phyloP scores from a whole-genome alignment of 37 sponge, comb jelly and placozoan species.

The Aplysina aerophoba region DNA sequence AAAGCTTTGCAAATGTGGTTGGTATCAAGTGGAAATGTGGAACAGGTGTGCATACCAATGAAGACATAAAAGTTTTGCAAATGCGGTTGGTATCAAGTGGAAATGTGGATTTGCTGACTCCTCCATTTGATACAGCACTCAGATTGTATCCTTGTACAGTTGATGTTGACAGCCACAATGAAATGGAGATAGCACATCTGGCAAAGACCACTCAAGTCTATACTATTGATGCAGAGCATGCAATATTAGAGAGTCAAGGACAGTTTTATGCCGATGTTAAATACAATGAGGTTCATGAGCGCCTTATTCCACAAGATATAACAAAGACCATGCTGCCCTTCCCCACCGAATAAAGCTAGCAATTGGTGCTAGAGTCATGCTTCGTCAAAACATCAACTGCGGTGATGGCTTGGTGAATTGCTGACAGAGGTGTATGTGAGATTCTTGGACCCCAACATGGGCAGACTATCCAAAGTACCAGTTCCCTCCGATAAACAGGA shows the following conservation, averaged over 20 bases:
- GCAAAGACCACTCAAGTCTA: not conserved
- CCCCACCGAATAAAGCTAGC: conserved; percentile 5
- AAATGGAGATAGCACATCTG: not conserved
- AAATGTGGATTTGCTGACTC: not conserved
- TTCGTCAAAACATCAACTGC: conserved; percentile 31
- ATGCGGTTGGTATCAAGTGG: not conserved
- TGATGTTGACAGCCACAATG: not conserved
- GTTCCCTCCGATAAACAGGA: not conserved
- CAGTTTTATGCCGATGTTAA: not conserved
- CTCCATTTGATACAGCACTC: too few species aligned
- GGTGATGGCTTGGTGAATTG: conserved; percentile 17
- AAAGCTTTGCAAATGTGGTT: not conserved
- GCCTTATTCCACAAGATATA: not conserved
- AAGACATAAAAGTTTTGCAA: too few species aligned
- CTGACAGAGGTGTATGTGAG: not conserved
- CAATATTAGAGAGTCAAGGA: not conserved
- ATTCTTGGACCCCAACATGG: not conserved
- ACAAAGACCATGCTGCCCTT: conserved; percentile 21
- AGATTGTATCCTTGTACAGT: too few species aligned
- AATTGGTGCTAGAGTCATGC: conserved; percentile 41
- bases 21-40: too few species aligned
- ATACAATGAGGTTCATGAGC: not conserved
- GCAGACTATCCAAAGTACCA: not conserved
- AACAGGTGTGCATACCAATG: too few species aligned
- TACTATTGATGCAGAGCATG: conserved; percentile 5